Evolutionary conservation across 2,113 vertebrate genomes (phyloP).

Genomic region (Opisthocomus hoazin): DNA sequence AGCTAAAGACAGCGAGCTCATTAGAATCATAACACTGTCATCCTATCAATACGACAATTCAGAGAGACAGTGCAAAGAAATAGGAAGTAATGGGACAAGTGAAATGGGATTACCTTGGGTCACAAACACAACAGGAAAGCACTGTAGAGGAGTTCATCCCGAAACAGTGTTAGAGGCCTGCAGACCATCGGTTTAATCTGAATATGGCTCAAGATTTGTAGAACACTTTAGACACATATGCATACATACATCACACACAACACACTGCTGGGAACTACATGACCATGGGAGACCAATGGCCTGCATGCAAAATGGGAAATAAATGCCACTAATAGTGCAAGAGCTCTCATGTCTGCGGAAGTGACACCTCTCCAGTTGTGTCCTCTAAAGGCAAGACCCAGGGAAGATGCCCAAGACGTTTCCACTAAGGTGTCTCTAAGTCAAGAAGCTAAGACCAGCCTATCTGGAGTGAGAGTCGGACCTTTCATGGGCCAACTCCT

Average conservation of each 20-base stretch:
- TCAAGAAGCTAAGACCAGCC: rapidly evolving
- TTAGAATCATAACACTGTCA: neutral
- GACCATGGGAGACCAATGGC: neutral
- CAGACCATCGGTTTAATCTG: neutral
- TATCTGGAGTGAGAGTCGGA: neutral
- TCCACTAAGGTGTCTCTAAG: neutral
- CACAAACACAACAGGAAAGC: neutral
- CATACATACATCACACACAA: neutral
- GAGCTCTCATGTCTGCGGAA: neutral
- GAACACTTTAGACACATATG: neutral
- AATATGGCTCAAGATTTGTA: neutral
- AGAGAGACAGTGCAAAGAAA: neutral
- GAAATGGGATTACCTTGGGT: neutral
- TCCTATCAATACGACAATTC: neutral
- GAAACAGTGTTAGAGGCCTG: neutral
- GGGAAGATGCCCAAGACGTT: neutral
- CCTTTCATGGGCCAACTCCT: rapidly evolving
- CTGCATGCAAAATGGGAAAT: neutral
- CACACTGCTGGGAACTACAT: neutral
- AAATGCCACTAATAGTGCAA: neutral
- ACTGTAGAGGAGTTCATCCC: neutral
- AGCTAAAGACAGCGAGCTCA: neutral
- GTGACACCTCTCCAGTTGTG: neutral
- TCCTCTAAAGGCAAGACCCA: neutral
- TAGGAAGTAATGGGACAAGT: neutral